Evolutionary conservation across 2,113 vertebrate genomes (phyloP).

Genomic region (Uria lomvia): DNA sequence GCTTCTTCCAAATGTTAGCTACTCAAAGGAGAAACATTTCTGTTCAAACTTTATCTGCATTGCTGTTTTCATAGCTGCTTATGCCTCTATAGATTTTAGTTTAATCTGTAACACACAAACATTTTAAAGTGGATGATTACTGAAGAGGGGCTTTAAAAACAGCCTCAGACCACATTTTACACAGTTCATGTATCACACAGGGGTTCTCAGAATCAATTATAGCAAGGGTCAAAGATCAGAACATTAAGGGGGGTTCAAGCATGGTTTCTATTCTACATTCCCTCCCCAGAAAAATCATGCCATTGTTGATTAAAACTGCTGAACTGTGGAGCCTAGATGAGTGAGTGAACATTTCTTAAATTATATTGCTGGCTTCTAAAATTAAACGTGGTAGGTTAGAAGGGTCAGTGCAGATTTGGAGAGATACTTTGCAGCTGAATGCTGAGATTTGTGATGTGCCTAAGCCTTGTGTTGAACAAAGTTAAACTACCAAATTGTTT

Average conservation of each 20-base stretch:
- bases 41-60: not conserved
- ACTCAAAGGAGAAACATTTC: slow-evolving; percentile 8
- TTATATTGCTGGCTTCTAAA: not conserved
- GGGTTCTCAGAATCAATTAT: slow-evolving; percentile 52
- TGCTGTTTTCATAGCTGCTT: not conserved
- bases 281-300: slow-evolving; percentile 14
- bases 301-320: not conserved
- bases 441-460: not conserved
- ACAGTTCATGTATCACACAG: slow-evolving; percentile 52
- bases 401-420: not conserved
- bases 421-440: not conserved
- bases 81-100: not conserved
- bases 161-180: slow-evolving; percentile 37
- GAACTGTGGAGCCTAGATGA: slow-evolving; percentile 7
- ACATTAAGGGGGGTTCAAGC: not conserved
- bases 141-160: slow-evolving; percentile 19
- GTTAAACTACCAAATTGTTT: not conserved
- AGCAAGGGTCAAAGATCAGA: slow-evolving; percentile 53
- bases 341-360: slow-evolving; percentile 45
- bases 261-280: not conserved
- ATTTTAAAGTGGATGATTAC: not conserved
- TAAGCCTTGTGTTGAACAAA: not conserved
- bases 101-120: not conserved
- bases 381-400: not conserved
- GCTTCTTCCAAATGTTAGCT: not conserved